A percentile compares a stretch with the other conserved stretches of the same genome.
These are phyloP conservation scores for Calliphora vomitoria DNA, from an alignment of 2,888 invertebrate genomes.

Conservation along the genomic window DNA sequence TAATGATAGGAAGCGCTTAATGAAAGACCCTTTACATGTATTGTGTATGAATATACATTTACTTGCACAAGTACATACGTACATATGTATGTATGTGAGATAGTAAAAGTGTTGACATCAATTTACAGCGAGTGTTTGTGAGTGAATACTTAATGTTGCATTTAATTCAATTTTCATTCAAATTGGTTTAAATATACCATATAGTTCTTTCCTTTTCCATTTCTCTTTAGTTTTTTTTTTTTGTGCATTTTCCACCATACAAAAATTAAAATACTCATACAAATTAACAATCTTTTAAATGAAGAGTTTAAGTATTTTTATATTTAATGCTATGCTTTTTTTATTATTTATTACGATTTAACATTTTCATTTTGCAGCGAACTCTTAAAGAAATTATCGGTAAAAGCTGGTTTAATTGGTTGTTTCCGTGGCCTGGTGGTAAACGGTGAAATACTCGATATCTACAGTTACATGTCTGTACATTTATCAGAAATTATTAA, in stretches of 20 bases:
- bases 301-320: conserved; percentile 30
- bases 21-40: neutral
- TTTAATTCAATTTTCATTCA: conserved; percentile 71
- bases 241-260: conserved; percentile 68
- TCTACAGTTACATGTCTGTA: conserved; percentile 96
- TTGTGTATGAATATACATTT: conserved; percentile 27
- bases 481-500: conserved; percentile 96
- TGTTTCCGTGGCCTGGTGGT: conserved; percentile 97
- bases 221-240: neutral
- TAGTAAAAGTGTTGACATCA: conserved; percentile 71
- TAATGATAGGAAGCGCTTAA: too few species aligned
- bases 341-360: conserved; percentile 17
- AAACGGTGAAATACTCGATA: conserved; percentile 95
- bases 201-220: neutral
- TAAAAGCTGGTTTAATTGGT: conserved; percentile 95
- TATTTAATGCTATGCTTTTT: conserved; percentile 6
- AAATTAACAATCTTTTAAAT: conserved; percentile 27
- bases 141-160: conserved; percentile 76
- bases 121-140: conserved; percentile 72
- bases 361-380: conserved; percentile 86
- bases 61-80: conserved; percentile 1
- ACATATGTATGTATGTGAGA: conserved; percentile 22
- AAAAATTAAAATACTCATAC: conserved; percentile 57
- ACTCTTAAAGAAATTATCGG: conserved; percentile 91
- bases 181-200: conserved; percentile 36